These are phyloP conservation scores for Poecile montanus DNA, from an alignment of 2,797 vertebrate genomes.

Conservation along the genomic window DNA sequence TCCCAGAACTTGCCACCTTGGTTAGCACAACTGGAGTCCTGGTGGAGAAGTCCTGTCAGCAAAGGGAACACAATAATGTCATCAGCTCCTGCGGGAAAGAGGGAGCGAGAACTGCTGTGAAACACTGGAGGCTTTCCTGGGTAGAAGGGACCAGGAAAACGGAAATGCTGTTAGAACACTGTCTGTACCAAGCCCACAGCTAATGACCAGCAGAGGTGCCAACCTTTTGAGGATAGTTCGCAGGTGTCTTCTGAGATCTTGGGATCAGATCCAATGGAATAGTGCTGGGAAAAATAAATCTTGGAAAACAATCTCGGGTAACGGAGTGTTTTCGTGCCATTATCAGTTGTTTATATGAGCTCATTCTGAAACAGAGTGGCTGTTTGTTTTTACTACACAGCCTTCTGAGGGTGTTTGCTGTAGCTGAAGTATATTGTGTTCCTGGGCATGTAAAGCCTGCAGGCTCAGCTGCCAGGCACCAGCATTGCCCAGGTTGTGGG, in stretches of 20 bases:
- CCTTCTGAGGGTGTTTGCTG: background rate
- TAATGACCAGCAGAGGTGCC: background rate
- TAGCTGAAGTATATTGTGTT: background rate
- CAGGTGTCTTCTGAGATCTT: background rate
- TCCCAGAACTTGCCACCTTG: background rate
- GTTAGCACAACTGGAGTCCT: background rate
- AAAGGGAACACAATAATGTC: background rate
- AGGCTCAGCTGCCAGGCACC: background rate
- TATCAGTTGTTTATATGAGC: conserved; percentile 38
- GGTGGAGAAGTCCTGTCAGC: background rate
- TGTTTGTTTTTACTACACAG: background rate
- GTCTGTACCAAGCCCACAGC: rapidly evolving
- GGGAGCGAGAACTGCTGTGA: background rate
- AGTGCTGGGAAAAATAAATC: background rate
- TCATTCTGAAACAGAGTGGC: conserved; percentile 7
- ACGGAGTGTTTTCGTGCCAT: background rate
- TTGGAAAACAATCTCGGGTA: background rate
- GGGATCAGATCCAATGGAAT: background rate
- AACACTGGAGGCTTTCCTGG: background rate
- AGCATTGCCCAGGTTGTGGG: background rate
- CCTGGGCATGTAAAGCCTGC: background rate
- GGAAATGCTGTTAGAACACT: background rate
- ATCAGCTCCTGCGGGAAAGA: background rate
- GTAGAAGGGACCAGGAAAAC: background rate
- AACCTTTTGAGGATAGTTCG: background rate